Evolutionary conservation across 1,140 invertebrate genomes (phyloP), one percentile per base, ranked within the genome.

Genomic region (Eriocheir sinensis): DNA sequence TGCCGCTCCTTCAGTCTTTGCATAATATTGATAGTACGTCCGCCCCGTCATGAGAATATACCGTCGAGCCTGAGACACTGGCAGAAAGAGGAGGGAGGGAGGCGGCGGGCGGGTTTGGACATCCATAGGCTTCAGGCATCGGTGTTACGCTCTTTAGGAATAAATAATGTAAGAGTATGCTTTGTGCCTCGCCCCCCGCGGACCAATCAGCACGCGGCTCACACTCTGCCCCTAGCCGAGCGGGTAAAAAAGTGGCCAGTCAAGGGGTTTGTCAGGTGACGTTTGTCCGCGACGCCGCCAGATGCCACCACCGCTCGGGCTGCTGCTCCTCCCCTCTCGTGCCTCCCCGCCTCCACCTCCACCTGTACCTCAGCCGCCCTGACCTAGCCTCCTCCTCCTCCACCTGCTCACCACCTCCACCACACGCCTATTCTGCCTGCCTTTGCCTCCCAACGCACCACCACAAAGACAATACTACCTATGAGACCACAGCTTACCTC

Each of bases 171-270:
- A 21, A 72, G 21, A n/a, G 60, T 72, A 6, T 21, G 21, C 60
- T 72, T n/a, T 60, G n/a, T 21, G 60, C n/a, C 27, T 4, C 27
- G 60, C 21, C 60, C 27, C 21, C 60, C 60, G 60, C 8, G 60
- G 60, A 72, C 60, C 60, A 72, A 72, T 72, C 60, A 72, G 60
- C 60, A 72, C 60, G 60, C 60, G 21, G 60, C 27, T 72, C 21
- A 72, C 21, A n/a, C 60, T 72, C 60, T 72, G 21, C n/a, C 60
- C 60, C 17, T n/a, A 72, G 60, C 27, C 21, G 60, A 72, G 60
- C 27, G 60, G 60, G 60, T 72, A 72, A 72, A 72, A 72, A 72
- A 72, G 60, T 72, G 60, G 60, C 60, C 60, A 72, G 60, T 72
- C 60, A 72, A 72, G 60, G 60, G 3, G 60, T 72, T 72, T 72